Evolutionary conservation across 2,113 vertebrate genomes (phyloP).

Genomic region (Charadrius vociferus): DNA sequence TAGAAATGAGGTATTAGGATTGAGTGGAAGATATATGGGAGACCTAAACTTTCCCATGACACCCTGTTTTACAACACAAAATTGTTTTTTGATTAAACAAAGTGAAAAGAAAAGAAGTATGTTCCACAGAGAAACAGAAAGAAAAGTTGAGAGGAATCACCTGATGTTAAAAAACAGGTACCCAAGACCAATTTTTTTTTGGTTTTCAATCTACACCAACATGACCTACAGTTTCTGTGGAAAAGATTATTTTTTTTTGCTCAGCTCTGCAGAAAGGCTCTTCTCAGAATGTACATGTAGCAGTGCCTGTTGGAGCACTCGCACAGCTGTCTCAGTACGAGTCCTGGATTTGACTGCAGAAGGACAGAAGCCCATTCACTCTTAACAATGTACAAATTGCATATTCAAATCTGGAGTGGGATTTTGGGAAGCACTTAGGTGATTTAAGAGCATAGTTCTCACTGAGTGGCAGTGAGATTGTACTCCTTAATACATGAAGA

Average conservation of each 20-base stretch:
- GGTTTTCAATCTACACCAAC: background rate
- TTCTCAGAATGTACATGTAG: background rate
- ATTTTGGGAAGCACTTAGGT: background rate
- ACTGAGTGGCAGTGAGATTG: background rate
- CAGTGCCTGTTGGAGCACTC: background rate
- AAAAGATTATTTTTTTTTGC: background rate
- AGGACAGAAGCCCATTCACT: background rate
- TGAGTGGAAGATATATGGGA: background rate
- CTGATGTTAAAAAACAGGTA: background rate
- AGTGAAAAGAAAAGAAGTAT: background rate
- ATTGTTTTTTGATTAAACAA: background rate
- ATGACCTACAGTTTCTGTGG: background rate
- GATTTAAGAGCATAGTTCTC: background rate
- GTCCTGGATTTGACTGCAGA: background rate
- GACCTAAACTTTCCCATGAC: background rate
- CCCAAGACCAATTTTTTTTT: background rate
- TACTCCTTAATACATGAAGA: background rate
- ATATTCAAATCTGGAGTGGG: background rate
- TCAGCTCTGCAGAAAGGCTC: background rate
- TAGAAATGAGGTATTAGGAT: background rate
- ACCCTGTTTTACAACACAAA: background rate
- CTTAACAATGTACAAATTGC: background rate
- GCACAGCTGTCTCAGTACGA: background rate
- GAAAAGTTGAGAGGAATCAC: background rate
- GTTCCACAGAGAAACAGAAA: background rate